Conservation (phyloP, 2,888 invertebrate species). For the Cerastis rubricosa region DNA sequence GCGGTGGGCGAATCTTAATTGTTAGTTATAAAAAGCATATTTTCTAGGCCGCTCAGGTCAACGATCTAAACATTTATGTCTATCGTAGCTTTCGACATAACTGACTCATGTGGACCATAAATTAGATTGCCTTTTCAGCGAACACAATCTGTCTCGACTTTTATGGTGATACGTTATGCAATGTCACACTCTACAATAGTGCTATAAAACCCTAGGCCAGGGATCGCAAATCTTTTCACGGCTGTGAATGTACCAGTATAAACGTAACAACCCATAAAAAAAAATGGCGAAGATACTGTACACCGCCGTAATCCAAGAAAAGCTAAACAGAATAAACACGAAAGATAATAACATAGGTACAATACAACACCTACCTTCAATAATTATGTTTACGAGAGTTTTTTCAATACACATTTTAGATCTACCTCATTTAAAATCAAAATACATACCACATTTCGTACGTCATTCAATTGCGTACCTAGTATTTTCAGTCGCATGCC, state of each 20-base stretch:
- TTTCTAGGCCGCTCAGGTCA: constrained; percentile 46
- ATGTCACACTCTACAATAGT: constrained; percentile 71
- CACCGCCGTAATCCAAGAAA: background rate
- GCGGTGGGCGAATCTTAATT: constrained; percentile 23
- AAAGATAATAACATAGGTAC: background rate
- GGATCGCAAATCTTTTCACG: constrained; percentile 20
- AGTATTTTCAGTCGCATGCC: background rate
- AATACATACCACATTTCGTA: background rate
- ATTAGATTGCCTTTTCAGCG: constrained; percentile 71
- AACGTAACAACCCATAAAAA: too few relatives aligned
- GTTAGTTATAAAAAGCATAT: constrained; percentile 32
- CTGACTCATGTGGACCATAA: constrained; percentile 59
- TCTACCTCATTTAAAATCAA: background rate
- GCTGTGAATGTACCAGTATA: background rate
- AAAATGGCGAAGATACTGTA: background rate
- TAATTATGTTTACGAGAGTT: background rate
- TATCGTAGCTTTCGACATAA: constrained; percentile 52
- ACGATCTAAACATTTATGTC: constrained; percentile 51
- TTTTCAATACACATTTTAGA: too few relatives aligned
- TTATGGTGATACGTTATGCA: constrained; percentile 72
- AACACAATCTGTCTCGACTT: constrained; percentile 73
- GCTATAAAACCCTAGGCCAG: constrained; percentile 68
- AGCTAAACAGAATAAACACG: background rate
- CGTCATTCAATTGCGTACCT: background rate
- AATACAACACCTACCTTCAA: background rate